Base-by-base conservation (phyloP, 2,888 invertebrate genomes). In the Xestia c-nigrum region DNA sequence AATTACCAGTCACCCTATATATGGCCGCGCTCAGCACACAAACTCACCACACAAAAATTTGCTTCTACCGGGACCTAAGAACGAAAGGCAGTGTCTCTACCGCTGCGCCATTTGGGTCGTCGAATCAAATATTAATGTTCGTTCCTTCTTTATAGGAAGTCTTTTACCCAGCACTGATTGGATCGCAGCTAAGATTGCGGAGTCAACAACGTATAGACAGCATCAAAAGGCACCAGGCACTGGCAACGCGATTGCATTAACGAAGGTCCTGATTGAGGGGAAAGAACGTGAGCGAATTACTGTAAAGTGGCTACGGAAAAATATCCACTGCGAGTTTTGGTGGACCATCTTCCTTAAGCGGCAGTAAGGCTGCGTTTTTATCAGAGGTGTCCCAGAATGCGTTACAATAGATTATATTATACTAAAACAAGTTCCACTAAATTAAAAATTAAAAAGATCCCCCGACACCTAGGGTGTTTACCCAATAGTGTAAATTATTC, bases 201-300 rank as follows among this genome's bases (percentile, higher is more conserved):
- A n/a, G 40, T 24, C 61, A 40, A 40, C 59, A 46, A 80, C 38
- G 40, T 31, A 52, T 38, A 52, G 16, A 80, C 16, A 14, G 12
- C 52, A 47, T 55, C 52, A 63, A 78, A 50, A 3, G 40, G 43
- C 16, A 50, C 31, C 40, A 19, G 14, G 52, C 73, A 14, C 50
- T 19, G 16, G 19, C 50, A 19, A 72, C 72, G 55, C 57, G 80
- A 50, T 21, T 7, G 19, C 16, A 38, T 72, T 72, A 72, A 6
- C 16, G 64, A 43, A 5, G 46, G 40, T 14, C 10, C n/a, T 55
- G 72, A 80, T 80, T 64, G 40, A 72, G 70, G 19, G 21, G 47
- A 16, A 21, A 63, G 24, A 14, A 80, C 77, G 72, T 78, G 77
- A 47, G 55, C 40, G 47, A 24, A 63, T 79, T 80, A 77, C 72